Base-by-base conservation (phyloP, 2,888 invertebrate species). In the Escarpia spicata region DNA sequence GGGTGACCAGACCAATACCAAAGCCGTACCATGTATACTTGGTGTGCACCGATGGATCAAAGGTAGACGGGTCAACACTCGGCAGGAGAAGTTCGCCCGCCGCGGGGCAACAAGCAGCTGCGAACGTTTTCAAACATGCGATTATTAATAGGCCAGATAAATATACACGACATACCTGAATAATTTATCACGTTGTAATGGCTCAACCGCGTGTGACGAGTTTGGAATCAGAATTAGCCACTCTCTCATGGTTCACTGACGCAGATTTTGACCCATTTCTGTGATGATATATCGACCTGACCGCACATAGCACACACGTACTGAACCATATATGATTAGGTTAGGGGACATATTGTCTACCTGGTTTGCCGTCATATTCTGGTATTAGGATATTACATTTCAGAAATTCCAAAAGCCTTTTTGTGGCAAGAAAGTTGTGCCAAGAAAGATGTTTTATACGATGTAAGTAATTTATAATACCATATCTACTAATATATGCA, bases 151-250 rank as follows among this genome's bases (percentile, higher is more conserved):
- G 75, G 75, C 75, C 0, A 75, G 75, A 75, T 75, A n/a, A 19
- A 75, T 75, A 75, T 75, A 75, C 19, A 75, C 75, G 75, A 75
- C 75, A 75, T 75, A 26, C 75, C 75, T 75, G 75, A 75, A 75
- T 75, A 75, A 75, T 75, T 75, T 26, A 75, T 75, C 26, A 26
- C 75, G 19, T 75, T 75, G 75, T 75, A 75, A 75, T 75, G 75
- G 75, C 75, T 75, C 75, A 75, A 75, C 75, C n/a, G 75, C 75
- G 75, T 75, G n/a, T 75, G 75, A n/a, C 75, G 75, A 75, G 75
- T 75, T 75, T 26, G 75, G 6, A 75, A 19, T 75, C 26, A 75
- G 19, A 75, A 75, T 75, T 75, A n/a, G 6, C 75, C 26, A 19
- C 6, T 75, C 26, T 75, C 75, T 3, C 4, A 75, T 26, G 75